Percentiles rank a stretch among this genome's conserved stretches.
These are phyloP conservation scores for Ailuropoda melanoleuca DNA, from an alignment of 2,113 vertebrate genomes.

Conservation along the genomic window DNA sequence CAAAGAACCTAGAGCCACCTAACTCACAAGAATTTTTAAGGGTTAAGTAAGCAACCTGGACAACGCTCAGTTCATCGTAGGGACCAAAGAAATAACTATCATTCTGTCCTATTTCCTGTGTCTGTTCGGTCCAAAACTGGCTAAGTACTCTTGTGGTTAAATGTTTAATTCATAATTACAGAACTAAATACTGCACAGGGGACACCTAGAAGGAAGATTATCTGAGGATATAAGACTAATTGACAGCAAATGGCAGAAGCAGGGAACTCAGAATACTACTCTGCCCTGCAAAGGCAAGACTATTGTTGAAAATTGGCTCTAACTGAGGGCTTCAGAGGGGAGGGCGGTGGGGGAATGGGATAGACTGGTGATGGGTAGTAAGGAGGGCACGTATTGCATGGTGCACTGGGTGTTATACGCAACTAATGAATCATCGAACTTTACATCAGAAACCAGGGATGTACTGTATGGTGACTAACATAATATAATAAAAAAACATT, in stretches of 20 bases:
- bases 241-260: background rate
- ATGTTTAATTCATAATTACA: slow-evolving; percentile 17
- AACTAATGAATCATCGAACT: too few species aligned
- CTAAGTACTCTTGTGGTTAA: background rate
- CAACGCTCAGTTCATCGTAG: slow-evolving; percentile 17
- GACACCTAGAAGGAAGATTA: background rate
- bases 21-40: background rate
- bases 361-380: too few species aligned
- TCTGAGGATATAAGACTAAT: background rate
- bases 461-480: too few species aligned
- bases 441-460: too few species aligned
- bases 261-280: background rate
- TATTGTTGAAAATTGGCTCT: background rate
- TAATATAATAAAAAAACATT: too few species aligned
- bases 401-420: too few species aligned
- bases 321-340: too few species aligned
- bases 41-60: background rate
- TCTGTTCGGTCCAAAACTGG: background rate
- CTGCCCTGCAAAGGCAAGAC: background rate
- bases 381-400: too few species aligned
- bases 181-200: background rate
- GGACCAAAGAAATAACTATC: background rate
- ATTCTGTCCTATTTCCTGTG: background rate
- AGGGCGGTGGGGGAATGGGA: too few species aligned
- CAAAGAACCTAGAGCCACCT: background rate